phyloP scores from a whole-genome alignment of 2,113 vertebrate genomes.

The Tragelaphus buxtoni region DNA sequence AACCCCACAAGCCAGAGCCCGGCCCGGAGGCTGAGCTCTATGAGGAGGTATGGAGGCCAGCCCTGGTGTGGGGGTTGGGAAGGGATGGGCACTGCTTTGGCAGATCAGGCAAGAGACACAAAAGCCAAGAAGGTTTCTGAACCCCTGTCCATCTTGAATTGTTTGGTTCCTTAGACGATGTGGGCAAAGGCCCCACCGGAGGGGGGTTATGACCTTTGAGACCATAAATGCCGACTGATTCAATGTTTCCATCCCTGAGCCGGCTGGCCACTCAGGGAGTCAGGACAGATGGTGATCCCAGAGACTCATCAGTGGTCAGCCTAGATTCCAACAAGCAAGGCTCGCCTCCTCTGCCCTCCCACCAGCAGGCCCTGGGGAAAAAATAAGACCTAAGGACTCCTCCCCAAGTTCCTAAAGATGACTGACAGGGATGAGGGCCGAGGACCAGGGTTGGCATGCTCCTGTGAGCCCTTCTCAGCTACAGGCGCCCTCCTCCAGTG shows the following conservation, averaged over 20 bases:
- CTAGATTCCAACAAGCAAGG: neutral
- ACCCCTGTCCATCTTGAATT: neutral
- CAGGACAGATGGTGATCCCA: neutral
- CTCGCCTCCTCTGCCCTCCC: neutral
- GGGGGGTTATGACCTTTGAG: neutral
- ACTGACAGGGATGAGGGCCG: neutral
- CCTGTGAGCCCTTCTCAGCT: neutral
- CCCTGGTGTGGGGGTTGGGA: neutral
- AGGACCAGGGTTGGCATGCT: neutral
- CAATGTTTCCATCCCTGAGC: neutral
- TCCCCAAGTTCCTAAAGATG: neutral
- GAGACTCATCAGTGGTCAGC: neutral
- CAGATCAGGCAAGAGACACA: neutral
- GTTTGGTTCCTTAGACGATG: neutral
- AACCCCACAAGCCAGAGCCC: conserved; percentile 88
- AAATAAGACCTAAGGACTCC: neutral
- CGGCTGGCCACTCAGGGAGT: neutral
- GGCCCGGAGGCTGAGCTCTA: conserved; percentile 83
- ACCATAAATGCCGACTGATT: neutral
- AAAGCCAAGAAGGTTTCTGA: neutral
- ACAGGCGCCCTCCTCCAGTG: neutral
- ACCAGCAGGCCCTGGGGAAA: neutral
- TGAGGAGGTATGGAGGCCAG: neutral
- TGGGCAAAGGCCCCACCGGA: neutral
- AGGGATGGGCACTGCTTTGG: neutral